Conservation (phyloP, 2,888 invertebrate genomes). For the Salticus scenicus region DNA sequence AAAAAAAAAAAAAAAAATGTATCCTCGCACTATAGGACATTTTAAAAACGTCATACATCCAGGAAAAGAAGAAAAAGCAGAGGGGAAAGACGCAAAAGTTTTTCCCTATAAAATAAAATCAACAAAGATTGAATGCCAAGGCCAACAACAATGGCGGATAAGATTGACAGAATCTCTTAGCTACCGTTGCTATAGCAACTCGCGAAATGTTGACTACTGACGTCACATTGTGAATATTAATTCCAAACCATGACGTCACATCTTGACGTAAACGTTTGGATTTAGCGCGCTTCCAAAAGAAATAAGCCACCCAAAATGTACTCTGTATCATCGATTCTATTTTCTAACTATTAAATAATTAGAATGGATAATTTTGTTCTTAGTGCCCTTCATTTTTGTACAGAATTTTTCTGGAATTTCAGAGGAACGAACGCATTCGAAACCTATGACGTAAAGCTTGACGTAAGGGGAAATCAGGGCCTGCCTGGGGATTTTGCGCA, state of each 20-base stretch:
- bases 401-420: not conserved
- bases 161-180: constrained; percentile 25
- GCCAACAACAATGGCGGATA: constrained; percentile 14
- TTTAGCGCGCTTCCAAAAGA: constrained; percentile 51
- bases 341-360: constrained; percentile 47
- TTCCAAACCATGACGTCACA: constrained; percentile 46
- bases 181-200: constrained; percentile 39
- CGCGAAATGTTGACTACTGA: constrained; percentile 56
- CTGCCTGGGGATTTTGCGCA: too few species aligned
- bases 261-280: constrained; percentile 53
- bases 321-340: constrained; percentile 12
- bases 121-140: constrained; percentile 44
- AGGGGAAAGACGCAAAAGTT: not conserved
- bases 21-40: too few species aligned
- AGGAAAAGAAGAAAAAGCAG: not conserved
- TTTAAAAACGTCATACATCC: not conserved
- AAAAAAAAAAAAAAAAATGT: too few species aligned
- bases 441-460: too few species aligned
- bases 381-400: not conserved
- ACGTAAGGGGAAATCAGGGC: too few species aligned
- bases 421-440: too few species aligned
- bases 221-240: constrained; percentile 50
- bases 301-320: not conserved
- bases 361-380: constrained; percentile 20
- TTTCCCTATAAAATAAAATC: too few species aligned